Evolutionary conservation across 1,140 invertebrate genomes (phyloP), one percentile per base, ranked within the genome.

Genomic region (Lucilia cuprina): DNA sequence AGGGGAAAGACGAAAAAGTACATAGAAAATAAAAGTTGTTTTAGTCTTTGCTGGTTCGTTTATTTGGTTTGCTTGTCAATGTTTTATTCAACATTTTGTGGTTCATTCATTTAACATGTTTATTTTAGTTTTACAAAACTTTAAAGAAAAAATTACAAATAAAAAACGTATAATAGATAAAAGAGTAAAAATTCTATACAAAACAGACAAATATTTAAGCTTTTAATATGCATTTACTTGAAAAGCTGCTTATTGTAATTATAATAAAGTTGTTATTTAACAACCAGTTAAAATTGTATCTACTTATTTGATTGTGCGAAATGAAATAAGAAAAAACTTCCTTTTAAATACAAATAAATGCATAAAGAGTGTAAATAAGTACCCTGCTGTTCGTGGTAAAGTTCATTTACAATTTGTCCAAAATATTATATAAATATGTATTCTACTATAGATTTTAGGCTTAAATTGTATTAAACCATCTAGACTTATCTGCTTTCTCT

Each of bases 201-300:
- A 60, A 60, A 60, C 3, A 2, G 5, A 70, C 65, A 70, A 70
- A 70, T 70, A 25, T 21, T 70, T 9, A 70, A 70, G 65, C 65
- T 70, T 70, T 70, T 21, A 21, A 70, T 70, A 21, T 70, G 21
- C 21, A 70, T 70, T 70, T 70, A 70, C 65, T 70, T 70, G 9
- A 70, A 70, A 70, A 70, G 65, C 65, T 70, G 65, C 65, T 70
- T 70, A 70, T 70, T 19, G 65, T 70, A 70, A 70, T 70, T 70
- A 70, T 70, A 12, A 12, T 55, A 55, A 55, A 55, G 12, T 55
- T 13, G 50, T 55, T 55, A 55, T 55, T 55, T 55, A 55, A 55
- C 50, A 10, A 55, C 50, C 41, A 55, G 17, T 55, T 55, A 55
- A 55, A 41, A 55, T 55, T 55, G 13, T 55, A 55, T 55, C 12